phyloP scores from a whole-genome alignment of 1,140 invertebrate genomes.

The Drosophila subobscura region DNA sequence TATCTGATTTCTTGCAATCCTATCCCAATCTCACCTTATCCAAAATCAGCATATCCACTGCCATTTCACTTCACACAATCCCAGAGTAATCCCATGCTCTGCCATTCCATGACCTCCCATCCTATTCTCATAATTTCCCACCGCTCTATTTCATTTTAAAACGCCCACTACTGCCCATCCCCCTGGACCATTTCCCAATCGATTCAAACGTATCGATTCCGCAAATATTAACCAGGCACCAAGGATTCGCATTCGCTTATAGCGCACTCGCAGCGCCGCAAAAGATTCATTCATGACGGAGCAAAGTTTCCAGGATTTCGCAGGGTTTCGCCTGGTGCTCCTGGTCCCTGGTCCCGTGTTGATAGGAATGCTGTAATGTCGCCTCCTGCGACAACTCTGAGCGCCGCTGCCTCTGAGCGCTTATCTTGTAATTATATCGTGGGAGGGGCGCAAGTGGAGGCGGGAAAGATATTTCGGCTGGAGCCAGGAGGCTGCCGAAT shows the following conservation, averaged over 20 bases:
- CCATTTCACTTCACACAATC: background rate
- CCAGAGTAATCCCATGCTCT: background rate
- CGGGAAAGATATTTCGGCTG: background rate
- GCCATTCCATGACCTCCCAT: slow-evolving; percentile 4
- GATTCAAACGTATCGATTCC: slow-evolving; percentile 51
- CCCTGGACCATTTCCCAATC: slow-evolving; percentile 30
- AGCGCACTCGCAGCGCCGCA: slow-evolving; percentile 4
- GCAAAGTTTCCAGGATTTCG: background rate
- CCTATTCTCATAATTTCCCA: background rate
- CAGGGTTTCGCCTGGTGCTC: slow-evolving; percentile 1
- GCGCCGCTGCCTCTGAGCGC: slow-evolving; percentile 62
- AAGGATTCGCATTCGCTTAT: slow-evolving; percentile 29
- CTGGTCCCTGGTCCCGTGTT: background rate
- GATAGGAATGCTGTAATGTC: slow-evolving; percentile 14
- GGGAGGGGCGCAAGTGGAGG: slow-evolving; percentile 20
- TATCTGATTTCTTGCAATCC: background rate
- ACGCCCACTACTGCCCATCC: background rate
- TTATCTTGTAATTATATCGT: slow-evolving; percentile 73
- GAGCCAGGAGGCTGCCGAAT: slow-evolving; percentile 20
- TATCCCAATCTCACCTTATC: slow-evolving; percentile 1
- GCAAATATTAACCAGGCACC: slow-evolving; percentile 51
- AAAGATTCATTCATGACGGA: slow-evolving; percentile 20
- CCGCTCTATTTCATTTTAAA: background rate
- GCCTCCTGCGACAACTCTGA: slow-evolving; percentile 55
- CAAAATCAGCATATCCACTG: slow-evolving; percentile 5